These are phyloP conservation scores for Catharus ustulatus DNA, from an alignment of 2,797 vertebrate species.

Conservation along the genomic window DNA sequence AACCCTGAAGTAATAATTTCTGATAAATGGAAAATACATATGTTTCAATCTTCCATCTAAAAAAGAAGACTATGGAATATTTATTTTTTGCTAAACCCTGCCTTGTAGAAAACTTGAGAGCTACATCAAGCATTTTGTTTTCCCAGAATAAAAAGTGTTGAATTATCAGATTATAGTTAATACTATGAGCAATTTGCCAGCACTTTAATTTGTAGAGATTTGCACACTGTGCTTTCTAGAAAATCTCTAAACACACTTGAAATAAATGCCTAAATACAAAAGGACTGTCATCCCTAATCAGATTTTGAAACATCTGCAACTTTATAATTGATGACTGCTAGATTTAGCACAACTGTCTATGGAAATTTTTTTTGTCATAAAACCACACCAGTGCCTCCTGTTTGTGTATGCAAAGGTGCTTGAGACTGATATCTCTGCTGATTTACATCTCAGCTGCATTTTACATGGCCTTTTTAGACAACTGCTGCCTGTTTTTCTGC, in stretches of 20 bases:
- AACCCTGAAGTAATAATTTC: not conserved
- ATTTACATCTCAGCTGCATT: not conserved
- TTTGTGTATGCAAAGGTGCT: not conserved
- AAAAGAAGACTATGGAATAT: not conserved
- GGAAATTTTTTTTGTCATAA: not conserved
- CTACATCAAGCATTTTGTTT: not conserved
- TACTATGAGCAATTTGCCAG: not conserved
- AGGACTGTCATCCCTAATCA: not conserved
- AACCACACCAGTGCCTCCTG: not conserved
- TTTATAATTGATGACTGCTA: not conserved
- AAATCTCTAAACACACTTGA: constrained; percentile 1
- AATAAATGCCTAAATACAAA: constrained; percentile 5
- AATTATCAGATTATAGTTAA: not conserved
- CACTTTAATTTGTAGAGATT: not conserved
- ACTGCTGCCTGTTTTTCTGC: not conserved
- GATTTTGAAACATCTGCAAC: constrained; percentile 34
- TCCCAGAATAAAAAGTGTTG: not conserved
- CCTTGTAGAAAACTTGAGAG: not conserved
- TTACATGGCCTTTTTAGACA: not conserved
- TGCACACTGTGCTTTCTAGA: not conserved
- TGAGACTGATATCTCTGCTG: not conserved
- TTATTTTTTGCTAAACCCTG: not conserved
- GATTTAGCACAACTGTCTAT: not conserved
- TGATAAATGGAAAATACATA: not conserved
- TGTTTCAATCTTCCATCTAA: not conserved